These are phyloP conservation scores for Antedon mediterranea DNA, from an alignment of 53 echinoderm and acorn worm species.

Conservation along the genomic window DNA sequence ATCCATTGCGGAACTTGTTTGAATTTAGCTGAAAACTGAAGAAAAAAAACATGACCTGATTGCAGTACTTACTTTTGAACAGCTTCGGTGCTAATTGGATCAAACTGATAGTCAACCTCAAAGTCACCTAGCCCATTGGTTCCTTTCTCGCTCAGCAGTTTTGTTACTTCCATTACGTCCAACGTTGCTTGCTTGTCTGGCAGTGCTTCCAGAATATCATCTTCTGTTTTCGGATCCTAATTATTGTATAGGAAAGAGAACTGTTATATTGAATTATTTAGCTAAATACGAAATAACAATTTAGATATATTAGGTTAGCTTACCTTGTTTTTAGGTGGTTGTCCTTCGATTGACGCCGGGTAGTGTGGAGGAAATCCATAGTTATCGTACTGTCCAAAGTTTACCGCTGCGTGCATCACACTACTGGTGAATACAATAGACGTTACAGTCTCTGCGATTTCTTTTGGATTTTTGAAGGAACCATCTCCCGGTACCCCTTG, in stretches of 20 bases:
- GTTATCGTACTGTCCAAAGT: constrained; percentile 81
- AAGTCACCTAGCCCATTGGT: constrained; percentile 76
- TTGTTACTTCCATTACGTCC: constrained; percentile 57
- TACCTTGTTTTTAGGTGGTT: constrained; percentile 51
- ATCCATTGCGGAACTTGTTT: too few species aligned
- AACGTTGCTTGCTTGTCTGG: constrained; percentile 57
- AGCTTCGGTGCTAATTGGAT: constrained; percentile 26
- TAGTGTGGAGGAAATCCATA: constrained; percentile 85
- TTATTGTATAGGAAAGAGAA: too few species aligned
- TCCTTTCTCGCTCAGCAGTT: constrained; percentile 67
- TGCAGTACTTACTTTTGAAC: constrained; percentile 6
- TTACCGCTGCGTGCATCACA: constrained; percentile 60
- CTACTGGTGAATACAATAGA: constrained; percentile 72
- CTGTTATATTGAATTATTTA: not conserved
- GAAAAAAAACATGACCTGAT: too few species aligned
- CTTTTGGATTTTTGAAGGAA: constrained; percentile 8
- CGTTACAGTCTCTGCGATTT: constrained; percentile 25
- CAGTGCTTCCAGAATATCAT: constrained; percentile 36
- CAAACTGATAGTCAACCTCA: constrained; percentile 38
- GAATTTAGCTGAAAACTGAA: too few species aligned
- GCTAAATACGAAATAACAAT: not conserved
- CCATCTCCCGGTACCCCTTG: constrained; percentile 38
- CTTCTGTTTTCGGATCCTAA: constrained; percentile 33
- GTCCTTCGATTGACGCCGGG: constrained; percentile 28
- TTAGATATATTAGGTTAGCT: too few species aligned